Evolutionary conservation across 2,113 vertebrate species (phyloP), one percentile per base, ranked within the genome.

Genomic region (Callaeas wilsoni): DNA sequence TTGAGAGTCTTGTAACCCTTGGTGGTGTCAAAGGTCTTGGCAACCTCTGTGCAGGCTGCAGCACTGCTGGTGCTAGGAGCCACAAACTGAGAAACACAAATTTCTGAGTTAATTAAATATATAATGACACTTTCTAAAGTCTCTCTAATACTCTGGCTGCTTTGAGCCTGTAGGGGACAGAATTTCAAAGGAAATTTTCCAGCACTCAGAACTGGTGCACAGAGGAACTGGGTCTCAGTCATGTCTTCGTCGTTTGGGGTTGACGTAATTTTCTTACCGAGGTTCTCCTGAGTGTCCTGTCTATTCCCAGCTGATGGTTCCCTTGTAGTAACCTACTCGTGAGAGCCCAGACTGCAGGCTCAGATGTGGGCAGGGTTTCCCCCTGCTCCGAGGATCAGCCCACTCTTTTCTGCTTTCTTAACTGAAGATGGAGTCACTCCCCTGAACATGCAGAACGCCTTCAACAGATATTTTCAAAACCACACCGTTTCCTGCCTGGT

Each of bases 131-230:
- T 76, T 68, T 64, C 10, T 0, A 33, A 78, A 41, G 27, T 13
- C 27, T 84, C 47, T 91, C 42, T 50, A 6, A 63, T 16, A 87
- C 6, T 11, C 37, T 93, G 29, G 20, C 81, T 63, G 68, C 57
- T 91, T 82, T 68, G 78, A 94, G 87, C 84, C 95, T 95, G 74
- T 41, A 94, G 87, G 84, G 90, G 87, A 77, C 87, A 87, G 70
- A 76, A 90, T 93, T 93, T 87, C 73, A 91, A 89, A 95, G 73
- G 80, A 74, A 95, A 81, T 78, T 78, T 62, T 70, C 65, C 0
- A 1, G 29, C 49, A 49, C 65, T 76, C 57, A 29, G 41, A 47
- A 8, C 16, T 29, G 56, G n/a, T 59, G 14, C 56, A 25, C 35
- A 32, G 42, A 39, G 52, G 44, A 93, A 46, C 39, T 23, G 8